A percentile compares a stretch with the other conserved stretches of the same genome.
These are phyloP conservation scores for Conops quadrifasciatus DNA, from an alignment of 2,888 invertebrate species.

Conservation along the genomic window DNA sequence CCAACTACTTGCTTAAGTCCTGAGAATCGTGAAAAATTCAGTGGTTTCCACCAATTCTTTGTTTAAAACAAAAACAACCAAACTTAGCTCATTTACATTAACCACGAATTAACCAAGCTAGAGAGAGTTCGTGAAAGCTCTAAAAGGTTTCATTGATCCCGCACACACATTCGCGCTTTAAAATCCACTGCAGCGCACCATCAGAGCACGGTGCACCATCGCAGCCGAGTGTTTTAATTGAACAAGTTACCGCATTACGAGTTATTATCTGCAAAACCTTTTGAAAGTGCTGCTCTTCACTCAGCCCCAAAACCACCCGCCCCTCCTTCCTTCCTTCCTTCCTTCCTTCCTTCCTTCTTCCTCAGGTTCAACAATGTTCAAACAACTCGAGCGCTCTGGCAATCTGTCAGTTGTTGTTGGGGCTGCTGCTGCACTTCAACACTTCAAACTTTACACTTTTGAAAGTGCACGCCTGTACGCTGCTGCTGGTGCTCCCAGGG, in stretches of 20 bases:
- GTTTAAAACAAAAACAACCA: too few species aligned
- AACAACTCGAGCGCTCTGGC: too few species aligned
- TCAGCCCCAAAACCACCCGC: too few species aligned
- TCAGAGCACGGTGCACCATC: not conserved
- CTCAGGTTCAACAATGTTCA: too few species aligned
- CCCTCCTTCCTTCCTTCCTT: not conserved
- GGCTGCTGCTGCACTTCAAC: not conserved
- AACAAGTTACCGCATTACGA: slow-evolving; percentile 36
- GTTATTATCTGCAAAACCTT: slow-evolving; percentile 23
- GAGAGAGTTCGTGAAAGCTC: slow-evolving; percentile 12
- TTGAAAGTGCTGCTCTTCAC: slow-evolving; percentile 2
- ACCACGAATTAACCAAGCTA: not conserved
- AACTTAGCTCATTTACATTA: too few species aligned
- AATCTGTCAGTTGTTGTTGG: not conserved
- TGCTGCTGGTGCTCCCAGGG: too few species aligned
- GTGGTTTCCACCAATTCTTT: too few species aligned
- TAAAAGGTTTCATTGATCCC: slow-evolving; percentile 36
- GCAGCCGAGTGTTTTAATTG: slow-evolving; percentile 39
- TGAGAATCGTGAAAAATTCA: too few species aligned
- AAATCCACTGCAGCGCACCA: not conserved
- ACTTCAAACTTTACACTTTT: not conserved
- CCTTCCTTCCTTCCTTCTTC: not conserved
- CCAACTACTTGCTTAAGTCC: too few species aligned
- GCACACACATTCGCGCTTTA: not conserved
- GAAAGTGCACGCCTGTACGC: too few species aligned